phyloP scores from a whole-genome alignment of 2,113 vertebrate species.

The Elephas maximus region DNA sequence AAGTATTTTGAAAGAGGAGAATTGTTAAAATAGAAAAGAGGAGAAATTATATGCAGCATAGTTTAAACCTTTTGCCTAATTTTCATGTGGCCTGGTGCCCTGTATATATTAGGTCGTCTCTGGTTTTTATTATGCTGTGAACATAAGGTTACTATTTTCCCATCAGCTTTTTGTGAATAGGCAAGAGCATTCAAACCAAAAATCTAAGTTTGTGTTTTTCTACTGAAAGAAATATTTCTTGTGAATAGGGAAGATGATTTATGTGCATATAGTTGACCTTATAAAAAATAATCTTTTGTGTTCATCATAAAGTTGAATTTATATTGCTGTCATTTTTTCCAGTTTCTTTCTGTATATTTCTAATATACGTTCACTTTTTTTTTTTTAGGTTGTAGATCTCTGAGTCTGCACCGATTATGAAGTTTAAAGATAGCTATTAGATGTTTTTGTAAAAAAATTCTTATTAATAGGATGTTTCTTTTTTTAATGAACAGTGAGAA shows the following conservation, averaged over 20 bases:
- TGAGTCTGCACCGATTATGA: neutral
- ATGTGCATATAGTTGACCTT: neutral
- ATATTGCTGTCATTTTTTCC: slow-evolving; percentile 21
- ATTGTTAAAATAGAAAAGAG: neutral
- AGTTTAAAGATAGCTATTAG: slow-evolving; percentile 21
- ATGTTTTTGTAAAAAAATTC: neutral
- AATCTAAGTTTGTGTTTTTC: slow-evolving; percentile 11
- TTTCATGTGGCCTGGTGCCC: neutral
- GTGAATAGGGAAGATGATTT: slow-evolving; percentile 7
- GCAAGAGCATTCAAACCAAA: slow-evolving; percentile 32
- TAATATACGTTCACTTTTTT: neutral
- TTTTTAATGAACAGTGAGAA: neutral
- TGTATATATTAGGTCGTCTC: neutral
- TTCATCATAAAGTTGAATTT: slow-evolving; percentile 54
- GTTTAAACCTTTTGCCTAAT: neutral
- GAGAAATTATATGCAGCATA: neutral
- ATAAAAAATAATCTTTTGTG: neutral
- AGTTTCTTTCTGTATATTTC: slow-evolving; percentile 23
- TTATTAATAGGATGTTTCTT: neutral
- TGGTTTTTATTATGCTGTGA: slow-evolving; percentile 3
- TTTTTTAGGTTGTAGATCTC: neutral
- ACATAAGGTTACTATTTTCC: neutral
- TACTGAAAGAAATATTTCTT: neutral
- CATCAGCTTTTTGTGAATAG: neutral
- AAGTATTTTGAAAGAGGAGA: neutral